Base-by-base conservation (phyloP, 2,113 vertebrate genomes). In the Rhipidura dahli region DNA sequence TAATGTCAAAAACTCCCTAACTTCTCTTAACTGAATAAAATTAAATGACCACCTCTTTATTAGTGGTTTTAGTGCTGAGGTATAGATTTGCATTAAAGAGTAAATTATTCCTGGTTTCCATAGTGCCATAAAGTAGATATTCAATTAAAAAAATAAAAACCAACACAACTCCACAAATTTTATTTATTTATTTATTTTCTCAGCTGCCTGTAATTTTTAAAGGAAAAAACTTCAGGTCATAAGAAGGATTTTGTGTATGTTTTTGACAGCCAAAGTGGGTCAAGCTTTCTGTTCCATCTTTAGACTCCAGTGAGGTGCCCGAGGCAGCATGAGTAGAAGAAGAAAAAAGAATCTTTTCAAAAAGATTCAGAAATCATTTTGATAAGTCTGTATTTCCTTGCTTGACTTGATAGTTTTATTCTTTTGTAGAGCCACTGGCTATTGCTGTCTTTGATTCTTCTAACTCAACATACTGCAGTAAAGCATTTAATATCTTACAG, bases 331-430 rank as follows among this genome's bases (percentile, higher is more conserved):
- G 39, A 83, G 39, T 75, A 76, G 89, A 86, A 85, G 64, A 82
- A 39, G 35, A 78, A 82, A 93, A 89, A 96, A 54, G 59, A 72
- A 37, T 61, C 39, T 93, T 83, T 97, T 96, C 79, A 91, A 88
- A 97, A 95, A 94, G 78, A 84, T 90, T 95, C 75, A 93, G 56
- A 88, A 83, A 93, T 66, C 75, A 81, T 92, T 94, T 93, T 95
- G 70, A 63, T 96, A 77, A 75, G 86, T 91, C 81, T 95, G n/a
- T 84, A 65, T 95, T 94, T 96, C 76, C 44, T 92, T 40, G 50
- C 92, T 91, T 95, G 92, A 86, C 84, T 94, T 94, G 94, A 83
- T 86, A 75, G 65, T 90, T 96, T 96, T 84, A 93, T 95, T 95
- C 96, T 56, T 96, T 94, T 80, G 27, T 85, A 66, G n/a, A 4